phyloP scores from a whole-genome alignment of 64 coral and sea anemone genomes.

The Astreopora myriophthalma region DNA sequence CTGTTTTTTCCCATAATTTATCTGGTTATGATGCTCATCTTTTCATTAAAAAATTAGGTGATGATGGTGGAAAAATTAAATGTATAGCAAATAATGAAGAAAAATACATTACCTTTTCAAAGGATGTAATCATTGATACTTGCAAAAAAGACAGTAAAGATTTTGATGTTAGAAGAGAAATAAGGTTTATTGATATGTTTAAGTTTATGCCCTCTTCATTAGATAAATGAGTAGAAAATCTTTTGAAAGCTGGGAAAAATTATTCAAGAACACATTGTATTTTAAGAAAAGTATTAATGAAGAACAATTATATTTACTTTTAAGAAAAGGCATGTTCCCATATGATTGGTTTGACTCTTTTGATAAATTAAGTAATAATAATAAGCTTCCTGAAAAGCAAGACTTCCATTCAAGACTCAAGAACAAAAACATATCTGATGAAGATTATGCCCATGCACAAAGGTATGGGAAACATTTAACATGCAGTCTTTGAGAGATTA shows the following conservation, averaged over 20 bases:
- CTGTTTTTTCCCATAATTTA: slow-evolving; percentile 30
- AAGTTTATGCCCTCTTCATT: neutral
- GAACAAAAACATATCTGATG: neutral
- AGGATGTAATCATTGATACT: neutral
- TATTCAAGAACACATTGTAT: neutral
- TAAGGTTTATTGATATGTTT: neutral
- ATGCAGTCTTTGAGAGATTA: neutral
- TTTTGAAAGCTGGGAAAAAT: neutral
- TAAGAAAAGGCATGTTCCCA: neutral
- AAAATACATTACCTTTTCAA: neutral
- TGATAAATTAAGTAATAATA: neutral
- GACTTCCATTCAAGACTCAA: neutral
- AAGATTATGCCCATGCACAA: neutral
- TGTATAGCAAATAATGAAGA: neutral
- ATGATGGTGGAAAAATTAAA: slow-evolving; percentile 27
- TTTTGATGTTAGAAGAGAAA: neutral
- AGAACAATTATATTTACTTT: too few relatives aligned
- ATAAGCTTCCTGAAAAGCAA: neutral
- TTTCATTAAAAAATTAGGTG: slow-evolving; percentile 48
- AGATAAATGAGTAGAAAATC: neutral
- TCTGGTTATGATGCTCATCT: slow-evolving; percentile 18
- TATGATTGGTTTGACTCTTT: neutral
- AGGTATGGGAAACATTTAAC: neutral
- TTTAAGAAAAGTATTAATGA: neutral
- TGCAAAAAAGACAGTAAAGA: neutral